Conservation (phyloP, 2,797 vertebrate species). For the Paramormyrops hopkinsi region DNA sequence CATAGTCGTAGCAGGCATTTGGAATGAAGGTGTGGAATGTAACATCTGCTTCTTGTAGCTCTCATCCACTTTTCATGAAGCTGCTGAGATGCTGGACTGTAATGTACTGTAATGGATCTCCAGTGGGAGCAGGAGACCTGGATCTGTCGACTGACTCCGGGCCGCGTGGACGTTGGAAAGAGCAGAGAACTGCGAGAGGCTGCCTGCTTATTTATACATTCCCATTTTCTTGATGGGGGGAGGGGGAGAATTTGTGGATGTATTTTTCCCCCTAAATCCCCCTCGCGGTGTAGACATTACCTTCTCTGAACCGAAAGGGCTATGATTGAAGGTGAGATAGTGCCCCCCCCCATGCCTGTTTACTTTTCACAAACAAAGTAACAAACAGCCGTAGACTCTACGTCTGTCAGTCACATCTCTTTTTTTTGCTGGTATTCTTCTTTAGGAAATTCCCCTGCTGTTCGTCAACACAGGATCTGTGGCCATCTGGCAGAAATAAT, state of each 20-base stretch:
- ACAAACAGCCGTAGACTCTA: background rate
- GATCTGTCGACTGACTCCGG: slow-evolving; percentile 45
- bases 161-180: background rate
- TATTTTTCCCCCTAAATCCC: background rate
- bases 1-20: background rate
- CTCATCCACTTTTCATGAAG: background rate
- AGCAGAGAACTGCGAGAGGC: background rate
- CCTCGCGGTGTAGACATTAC: background rate
- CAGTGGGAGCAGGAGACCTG: slow-evolving; percentile 39
- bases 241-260: background rate
- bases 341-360: background rate
- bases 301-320: background rate
- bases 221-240: background rate
- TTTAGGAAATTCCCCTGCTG: background rate
- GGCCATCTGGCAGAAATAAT: background rate
- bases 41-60: background rate
- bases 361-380: background rate
- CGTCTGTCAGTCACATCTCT: background rate
- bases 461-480: background rate
- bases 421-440: background rate
- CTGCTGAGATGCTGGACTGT: background rate
- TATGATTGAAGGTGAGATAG: background rate
- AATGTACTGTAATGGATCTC: slow-evolving; percentile 23
- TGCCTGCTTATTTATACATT: background rate
- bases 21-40: background rate